These are phyloP conservation scores for Panurus biarmicus DNA, from an alignment of 2,113 vertebrate genomes.

Conservation along the genomic window DNA sequence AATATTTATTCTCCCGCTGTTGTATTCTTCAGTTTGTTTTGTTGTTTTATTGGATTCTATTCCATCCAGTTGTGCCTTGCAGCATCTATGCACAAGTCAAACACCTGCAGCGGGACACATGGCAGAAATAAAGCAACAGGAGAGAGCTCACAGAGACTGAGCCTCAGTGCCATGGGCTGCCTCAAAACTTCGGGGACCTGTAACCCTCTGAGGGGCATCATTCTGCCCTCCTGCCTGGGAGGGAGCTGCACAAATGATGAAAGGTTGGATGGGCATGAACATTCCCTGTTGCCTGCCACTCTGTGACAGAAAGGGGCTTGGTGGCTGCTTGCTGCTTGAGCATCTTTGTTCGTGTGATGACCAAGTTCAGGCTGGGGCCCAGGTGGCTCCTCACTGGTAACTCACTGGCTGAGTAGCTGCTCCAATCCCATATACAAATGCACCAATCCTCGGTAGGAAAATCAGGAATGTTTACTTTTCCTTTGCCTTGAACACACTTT, in stretches of 20 bases:
- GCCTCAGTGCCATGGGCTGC: accelerated
- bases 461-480: neutral
- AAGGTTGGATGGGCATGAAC: accelerated
- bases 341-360: neutral
- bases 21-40: slow-evolving; percentile 16
- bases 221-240: neutral
- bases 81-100: neutral
- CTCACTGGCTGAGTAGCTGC: neutral
- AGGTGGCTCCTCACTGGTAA: neutral
- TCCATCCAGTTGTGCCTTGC: neutral
- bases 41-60: neutral
- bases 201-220: neutral
- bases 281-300: neutral
- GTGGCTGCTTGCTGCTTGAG: neutral
- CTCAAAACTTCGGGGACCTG: neutral
- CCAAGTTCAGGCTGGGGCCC: neutral
- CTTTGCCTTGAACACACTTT: neutral
- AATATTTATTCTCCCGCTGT: slow-evolving; percentile 65
- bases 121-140: neutral
- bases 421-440: neutral
- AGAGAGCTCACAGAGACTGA: neutral
- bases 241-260: neutral
- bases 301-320: neutral
- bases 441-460: neutral
- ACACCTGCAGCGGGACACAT: neutral